A percentile compares a stretch with the other conserved stretches of the same genome.
Conservation (phyloP, 2,797 vertebrate genomes). For the Amblyopsis hoosieri region DNA sequence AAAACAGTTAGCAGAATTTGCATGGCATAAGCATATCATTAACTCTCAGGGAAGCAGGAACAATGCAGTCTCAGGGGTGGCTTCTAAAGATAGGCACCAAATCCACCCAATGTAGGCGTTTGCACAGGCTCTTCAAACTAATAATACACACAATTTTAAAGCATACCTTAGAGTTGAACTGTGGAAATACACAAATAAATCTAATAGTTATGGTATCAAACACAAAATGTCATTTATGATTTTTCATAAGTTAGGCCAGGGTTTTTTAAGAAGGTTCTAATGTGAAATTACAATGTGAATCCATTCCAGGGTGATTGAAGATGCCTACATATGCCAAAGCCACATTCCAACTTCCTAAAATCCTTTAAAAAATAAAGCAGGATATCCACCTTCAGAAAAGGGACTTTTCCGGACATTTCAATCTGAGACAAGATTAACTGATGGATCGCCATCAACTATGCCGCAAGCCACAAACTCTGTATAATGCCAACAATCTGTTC, state of each 20-base stretch:
- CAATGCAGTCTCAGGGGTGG: slow-evolving; percentile 62
- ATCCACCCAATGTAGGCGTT: slow-evolving; percentile 60
- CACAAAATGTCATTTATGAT: no score
- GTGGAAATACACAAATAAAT: no score
- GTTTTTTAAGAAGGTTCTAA: no score
- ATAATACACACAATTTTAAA: slow-evolving; percentile 47
- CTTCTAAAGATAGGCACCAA: slow-evolving; percentile 67
- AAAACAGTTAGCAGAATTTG: slow-evolving; percentile 63
- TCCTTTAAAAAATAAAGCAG: neutral
- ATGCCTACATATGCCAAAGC: slow-evolving; percentile 1
- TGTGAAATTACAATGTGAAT: no score
- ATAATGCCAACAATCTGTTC: slow-evolving; percentile 30
- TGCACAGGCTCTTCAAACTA: slow-evolving; percentile 37
- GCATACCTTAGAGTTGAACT: no score
- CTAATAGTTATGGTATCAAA: no score
- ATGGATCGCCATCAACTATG: slow-evolving; percentile 22
- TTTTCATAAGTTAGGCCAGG: no score
- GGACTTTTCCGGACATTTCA: slow-evolving; percentile 20
- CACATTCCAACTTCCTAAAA: slow-evolving; percentile 2
- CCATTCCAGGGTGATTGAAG: neutral
- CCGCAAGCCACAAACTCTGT: neutral
- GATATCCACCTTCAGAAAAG: neutral
- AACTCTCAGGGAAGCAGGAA: slow-evolving; percentile 62
- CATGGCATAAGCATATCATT: slow-evolving; percentile 69
- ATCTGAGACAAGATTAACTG: slow-evolving; percentile 7